phyloP scores from a whole-genome alignment of 2,797 vertebrate species.

The Hylomyscus alleni region DNA sequence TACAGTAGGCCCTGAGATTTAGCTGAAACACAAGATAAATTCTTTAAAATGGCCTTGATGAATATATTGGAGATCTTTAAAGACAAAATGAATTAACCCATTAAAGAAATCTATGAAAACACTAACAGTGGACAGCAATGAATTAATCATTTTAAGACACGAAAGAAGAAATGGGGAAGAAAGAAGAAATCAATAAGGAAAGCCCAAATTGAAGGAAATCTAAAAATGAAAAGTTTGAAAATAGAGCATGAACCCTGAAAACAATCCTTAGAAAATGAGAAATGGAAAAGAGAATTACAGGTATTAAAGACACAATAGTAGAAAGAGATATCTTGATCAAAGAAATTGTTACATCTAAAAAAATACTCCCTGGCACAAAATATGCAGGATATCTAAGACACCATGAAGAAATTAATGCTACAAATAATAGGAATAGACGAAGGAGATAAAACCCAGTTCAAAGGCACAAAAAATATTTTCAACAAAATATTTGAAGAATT shows the following conservation, averaged over 20 bases:
- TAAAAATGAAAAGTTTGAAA: neutral
- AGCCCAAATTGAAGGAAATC: neutral
- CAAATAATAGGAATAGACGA: neutral
- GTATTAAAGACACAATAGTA: neutral
- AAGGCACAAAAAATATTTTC: neutral
- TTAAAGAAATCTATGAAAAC: neutral
- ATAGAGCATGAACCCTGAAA: neutral
- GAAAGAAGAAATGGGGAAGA: neutral
- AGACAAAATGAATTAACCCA: neutral
- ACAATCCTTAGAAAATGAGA: neutral
- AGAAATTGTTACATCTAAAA: neutral
- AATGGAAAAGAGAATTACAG: neutral
- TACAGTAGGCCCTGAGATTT: neutral
- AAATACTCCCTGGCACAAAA: neutral
- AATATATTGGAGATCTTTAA: too few relatives aligned
- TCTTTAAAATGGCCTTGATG: neutral
- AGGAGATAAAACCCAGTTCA: neutral
- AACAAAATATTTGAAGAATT: neutral
- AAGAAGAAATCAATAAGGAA: neutral
- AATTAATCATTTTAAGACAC: neutral
- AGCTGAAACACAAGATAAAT: neutral
- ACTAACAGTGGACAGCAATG: neutral
- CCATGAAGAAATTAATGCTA: neutral
- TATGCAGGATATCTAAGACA: too few relatives aligned
- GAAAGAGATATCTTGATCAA: neutral